These are phyloP conservation scores for Geopemphigus sp. DNA, from an alignment of 1,140 invertebrate genomes.

Conservation along the genomic window DNA sequence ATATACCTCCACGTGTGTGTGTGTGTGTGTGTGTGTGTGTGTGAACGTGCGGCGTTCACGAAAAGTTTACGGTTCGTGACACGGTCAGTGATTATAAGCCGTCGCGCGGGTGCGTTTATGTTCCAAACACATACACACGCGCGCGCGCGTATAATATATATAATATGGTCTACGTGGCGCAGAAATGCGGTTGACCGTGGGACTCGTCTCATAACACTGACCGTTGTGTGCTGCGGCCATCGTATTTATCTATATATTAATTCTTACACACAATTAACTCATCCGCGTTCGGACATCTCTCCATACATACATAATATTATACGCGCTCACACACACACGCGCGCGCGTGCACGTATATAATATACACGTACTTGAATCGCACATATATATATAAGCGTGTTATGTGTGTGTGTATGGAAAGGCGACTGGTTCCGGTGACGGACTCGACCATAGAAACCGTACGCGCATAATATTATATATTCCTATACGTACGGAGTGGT, in stretches of 20 bases:
- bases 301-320: not conserved
- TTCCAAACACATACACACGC: no score
- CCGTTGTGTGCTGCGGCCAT: no score
- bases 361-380: slow-evolving; percentile 5
- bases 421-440: slow-evolving; percentile 4
- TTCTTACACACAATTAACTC: slow-evolving; percentile 29
- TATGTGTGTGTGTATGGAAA: not conserved
- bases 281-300: not conserved
- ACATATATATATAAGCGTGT: not conserved
- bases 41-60: not conserved
- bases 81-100: slow-evolving; percentile 30
- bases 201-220: no score
- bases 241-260: no score
- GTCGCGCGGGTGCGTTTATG: not conserved
- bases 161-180: not conserved
- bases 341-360: no score
- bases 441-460: not conserved
- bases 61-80: slow-evolving; percentile 32
- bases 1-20: no score
- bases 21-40: no score
- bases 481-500: not conserved
- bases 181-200: slow-evolving; percentile 39
- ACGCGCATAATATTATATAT: not conserved
- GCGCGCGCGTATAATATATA: no score
- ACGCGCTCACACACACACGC: no score